A percentile compares a stretch with the other conserved stretches of the same genome.
phyloP scores from a whole-genome alignment of 92 coral and sea anemone genomes.

The Desmophyllum pertusum region DNA sequence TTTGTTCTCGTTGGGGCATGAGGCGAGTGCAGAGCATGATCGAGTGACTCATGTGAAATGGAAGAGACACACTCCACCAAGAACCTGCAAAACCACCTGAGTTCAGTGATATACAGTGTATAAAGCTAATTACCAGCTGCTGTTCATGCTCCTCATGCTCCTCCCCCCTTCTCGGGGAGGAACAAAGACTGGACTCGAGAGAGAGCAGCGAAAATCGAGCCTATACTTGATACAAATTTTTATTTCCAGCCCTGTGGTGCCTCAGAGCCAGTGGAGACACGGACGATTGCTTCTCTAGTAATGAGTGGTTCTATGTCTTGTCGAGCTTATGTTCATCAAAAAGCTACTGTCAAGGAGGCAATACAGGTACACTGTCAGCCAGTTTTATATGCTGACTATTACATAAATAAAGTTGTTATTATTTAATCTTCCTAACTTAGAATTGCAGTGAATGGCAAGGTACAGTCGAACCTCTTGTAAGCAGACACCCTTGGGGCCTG shows the following conservation, averaged over 20 bases:
- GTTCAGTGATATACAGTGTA: too few relatives aligned
- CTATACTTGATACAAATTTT: background rate
- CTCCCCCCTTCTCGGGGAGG: too few relatives aligned
- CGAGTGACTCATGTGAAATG: too few relatives aligned
- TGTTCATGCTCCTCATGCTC: too few relatives aligned
- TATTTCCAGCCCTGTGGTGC: conserved; percentile 29
- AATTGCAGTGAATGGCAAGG: too few relatives aligned
- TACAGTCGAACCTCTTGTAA: too few relatives aligned
- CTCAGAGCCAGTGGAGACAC: conserved; percentile 45
- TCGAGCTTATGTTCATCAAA: conserved; percentile 85
- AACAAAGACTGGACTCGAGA: background rate
- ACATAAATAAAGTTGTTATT: background rate
- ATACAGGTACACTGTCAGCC: conserved; percentile 58
- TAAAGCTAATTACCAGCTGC: too few relatives aligned
- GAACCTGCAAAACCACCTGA: background rate
- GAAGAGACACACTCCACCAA: background rate
- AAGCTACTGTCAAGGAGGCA: conserved; percentile 86
- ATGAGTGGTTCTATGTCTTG: conserved; percentile 76
- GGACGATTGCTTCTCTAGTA: conserved; percentile 47
- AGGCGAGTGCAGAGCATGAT: too few relatives aligned
- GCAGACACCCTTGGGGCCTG: too few relatives aligned
- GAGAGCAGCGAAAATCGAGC: too few relatives aligned
- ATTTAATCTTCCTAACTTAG: background rate
- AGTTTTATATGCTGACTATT: background rate
- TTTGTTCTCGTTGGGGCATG: too few relatives aligned